Conservation (phyloP, 2,113 vertebrate species). For the Anarhynchus alexandrinus region DNA sequence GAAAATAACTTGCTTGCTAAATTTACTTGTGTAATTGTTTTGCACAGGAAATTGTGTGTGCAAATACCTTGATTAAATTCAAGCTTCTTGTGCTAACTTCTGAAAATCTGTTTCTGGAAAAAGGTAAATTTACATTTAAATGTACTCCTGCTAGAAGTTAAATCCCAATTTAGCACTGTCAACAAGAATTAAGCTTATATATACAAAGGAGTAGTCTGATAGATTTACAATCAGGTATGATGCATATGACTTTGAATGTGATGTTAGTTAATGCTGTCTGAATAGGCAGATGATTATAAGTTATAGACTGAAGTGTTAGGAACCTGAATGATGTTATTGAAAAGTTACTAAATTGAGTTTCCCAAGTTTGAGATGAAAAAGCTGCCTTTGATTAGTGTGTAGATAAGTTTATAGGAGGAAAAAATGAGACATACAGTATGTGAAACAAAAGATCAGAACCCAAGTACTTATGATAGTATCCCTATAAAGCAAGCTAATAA, state of each 20-base stretch:
- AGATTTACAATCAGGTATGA: conserved; percentile 56
- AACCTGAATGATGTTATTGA: conserved; percentile 40
- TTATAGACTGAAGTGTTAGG: conserved; percentile 26
- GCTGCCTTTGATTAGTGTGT: conserved; percentile 20
- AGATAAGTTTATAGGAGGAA: neutral
- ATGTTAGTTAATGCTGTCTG: conserved; percentile 53
- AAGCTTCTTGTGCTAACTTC: conserved; percentile 39
- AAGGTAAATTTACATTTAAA: conserved; percentile 73
- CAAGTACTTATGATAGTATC: neutral
- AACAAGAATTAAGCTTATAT: conserved; percentile 70
- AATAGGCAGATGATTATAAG: conserved; percentile 56
- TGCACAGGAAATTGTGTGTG: conserved; percentile 30
- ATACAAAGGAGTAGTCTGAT: conserved; percentile 35
- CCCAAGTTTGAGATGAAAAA: conserved; percentile 26
- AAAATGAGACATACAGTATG: neutral
- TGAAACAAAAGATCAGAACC: neutral
- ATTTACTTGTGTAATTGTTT: conserved; percentile 36
- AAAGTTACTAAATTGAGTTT: conserved; percentile 56
- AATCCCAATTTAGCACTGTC: conserved; percentile 71
- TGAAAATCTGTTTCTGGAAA: conserved; percentile 41
- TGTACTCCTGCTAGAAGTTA: conserved; percentile 55
- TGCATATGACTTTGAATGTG: conserved; percentile 53
- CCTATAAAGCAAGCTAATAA: neutral
- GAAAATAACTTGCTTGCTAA: neutral
- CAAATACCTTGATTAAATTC: conserved; percentile 57